Evolutionary conservation across 2,113 vertebrate species (phyloP).

Genomic region (Aphyosemion australe): DNA sequence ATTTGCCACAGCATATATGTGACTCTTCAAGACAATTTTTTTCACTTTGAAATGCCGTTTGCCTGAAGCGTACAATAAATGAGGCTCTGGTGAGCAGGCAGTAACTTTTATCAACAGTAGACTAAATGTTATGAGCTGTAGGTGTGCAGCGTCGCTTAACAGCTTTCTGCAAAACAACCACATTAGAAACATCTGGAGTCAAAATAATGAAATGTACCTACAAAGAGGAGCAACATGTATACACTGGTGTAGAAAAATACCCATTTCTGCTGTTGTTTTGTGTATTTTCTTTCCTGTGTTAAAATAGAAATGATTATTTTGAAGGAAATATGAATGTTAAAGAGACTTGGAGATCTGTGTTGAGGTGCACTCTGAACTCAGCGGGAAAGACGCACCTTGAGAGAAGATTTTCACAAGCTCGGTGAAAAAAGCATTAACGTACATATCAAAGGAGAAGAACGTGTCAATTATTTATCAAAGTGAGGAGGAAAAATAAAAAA

Average conservation of each 20-base stretch:
- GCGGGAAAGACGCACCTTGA: slow-evolving; percentile 37
- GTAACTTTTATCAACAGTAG: slow-evolving; percentile 59
- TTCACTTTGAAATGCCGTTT: slow-evolving; percentile 60
- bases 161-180: slow-evolving; percentile 17
- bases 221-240: slow-evolving; percentile 5
- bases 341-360: slow-evolving; percentile 53
- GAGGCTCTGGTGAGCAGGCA: slow-evolving; percentile 61
- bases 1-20: slow-evolving; percentile 26
- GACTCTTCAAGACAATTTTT: slow-evolving; percentile 46
- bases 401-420: slow-evolving; percentile 52
- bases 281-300: slow-evolving; percentile 8
- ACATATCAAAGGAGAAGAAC: slow-evolving; percentile 67
- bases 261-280: not conserved
- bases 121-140: slow-evolving; percentile 61
- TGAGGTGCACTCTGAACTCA: slow-evolving; percentile 54
- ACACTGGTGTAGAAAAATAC: slow-evolving; percentile 1
- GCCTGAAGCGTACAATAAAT: slow-evolving; percentile 68
- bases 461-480: slow-evolving; percentile 75
- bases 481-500: slow-evolving; percentile 38
- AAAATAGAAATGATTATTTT: slow-evolving; percentile 14
- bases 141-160: slow-evolving; percentile 46
- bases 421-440: slow-evolving; percentile 63
- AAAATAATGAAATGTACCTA: slow-evolving; percentile 15
- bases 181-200: slow-evolving; percentile 31
- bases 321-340: slow-evolving; percentile 47